phyloP scores from a whole-genome alignment of 2,113 vertebrate genomes.

The Fregetta grallaria region DNA sequence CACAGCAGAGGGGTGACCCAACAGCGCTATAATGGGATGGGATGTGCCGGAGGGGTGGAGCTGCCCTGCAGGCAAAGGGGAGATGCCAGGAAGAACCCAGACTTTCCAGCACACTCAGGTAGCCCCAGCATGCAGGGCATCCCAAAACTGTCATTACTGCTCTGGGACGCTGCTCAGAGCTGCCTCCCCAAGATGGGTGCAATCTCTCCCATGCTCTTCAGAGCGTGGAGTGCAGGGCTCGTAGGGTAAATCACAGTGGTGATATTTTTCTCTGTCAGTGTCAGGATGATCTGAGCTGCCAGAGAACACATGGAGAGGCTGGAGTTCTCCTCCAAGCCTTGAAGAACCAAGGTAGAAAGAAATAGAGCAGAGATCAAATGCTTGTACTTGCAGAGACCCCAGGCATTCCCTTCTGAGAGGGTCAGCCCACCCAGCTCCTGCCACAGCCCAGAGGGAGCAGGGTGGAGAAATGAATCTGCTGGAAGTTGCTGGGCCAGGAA shows the following conservation, averaged over 20 bases:
- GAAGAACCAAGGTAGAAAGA: background rate
- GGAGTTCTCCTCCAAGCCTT: background rate
- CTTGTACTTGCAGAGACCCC: background rate
- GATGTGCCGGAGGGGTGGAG: background rate
- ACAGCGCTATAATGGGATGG: background rate
- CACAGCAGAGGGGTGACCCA: background rate
- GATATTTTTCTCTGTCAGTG: background rate
- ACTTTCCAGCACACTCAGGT: background rate
- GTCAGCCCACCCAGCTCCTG: background rate
- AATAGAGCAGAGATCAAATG: background rate
- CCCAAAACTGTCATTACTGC: background rate
- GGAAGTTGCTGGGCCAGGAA: background rate
- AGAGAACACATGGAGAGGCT: background rate
- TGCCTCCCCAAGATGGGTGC: background rate
- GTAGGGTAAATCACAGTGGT: background rate
- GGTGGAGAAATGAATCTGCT: background rate
- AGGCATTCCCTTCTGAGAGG: background rate
- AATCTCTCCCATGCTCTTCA: background rate
- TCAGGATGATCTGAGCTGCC: background rate
- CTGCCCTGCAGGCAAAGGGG: background rate
- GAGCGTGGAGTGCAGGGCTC: background rate
- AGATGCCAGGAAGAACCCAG: background rate
- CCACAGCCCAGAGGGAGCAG: background rate
- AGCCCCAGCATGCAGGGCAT: background rate
- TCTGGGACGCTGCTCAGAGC: background rate